These are phyloP conservation scores for Eurytemora carolleeae DNA, from an alignment of 1,140 invertebrate genomes.

Conservation along the genomic window DNA sequence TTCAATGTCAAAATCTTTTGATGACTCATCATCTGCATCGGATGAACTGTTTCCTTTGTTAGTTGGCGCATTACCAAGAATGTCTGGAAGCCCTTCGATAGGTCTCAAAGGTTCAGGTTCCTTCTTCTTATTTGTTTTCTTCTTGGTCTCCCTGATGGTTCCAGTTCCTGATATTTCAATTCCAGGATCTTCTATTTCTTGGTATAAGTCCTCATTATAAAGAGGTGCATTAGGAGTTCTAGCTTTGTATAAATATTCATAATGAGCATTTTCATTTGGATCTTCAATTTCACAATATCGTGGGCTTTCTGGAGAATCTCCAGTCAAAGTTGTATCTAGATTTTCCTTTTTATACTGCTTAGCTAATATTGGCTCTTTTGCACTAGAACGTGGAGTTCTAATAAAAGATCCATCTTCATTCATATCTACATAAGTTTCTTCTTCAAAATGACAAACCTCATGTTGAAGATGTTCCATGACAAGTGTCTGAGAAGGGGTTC, in stretches of 20 bases:
- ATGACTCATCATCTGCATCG: constrained; percentile 48
- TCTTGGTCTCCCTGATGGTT: constrained; percentile 15
- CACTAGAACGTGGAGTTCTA: constrained; percentile 6
- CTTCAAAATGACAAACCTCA: constrained; percentile 17
- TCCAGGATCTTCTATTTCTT: constrained; percentile 17
- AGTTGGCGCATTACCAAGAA: constrained; percentile 2
- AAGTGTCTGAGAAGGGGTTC: constrained; percentile 22
- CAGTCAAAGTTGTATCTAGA: not conserved
- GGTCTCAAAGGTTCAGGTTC: not conserved
- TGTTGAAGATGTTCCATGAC: constrained; percentile 12
- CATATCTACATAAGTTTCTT: constrained; percentile 22
- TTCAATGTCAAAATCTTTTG: constrained; percentile 41
- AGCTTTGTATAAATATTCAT: constrained; percentile 20
- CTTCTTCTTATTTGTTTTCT: constrained; percentile 3
- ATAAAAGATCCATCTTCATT: constrained; percentile 17
- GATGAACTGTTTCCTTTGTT: not conserved
- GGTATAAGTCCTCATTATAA: constrained; percentile 20
- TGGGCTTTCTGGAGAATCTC: constrained; percentile 17
- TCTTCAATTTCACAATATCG: constrained; percentile 21
- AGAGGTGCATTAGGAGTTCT: constrained; percentile 8
- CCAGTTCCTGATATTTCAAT: constrained; percentile 5
- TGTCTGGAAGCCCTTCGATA: constrained; percentile 9
- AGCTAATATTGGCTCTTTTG: too few species aligned
- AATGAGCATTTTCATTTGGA: constrained; percentile 18
- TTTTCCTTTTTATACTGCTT: too few species aligned